Evolutionary conservation across 2,888 invertebrate genomes (phyloP), one percentile per base, ranked within the genome.

Genomic region (Papilio elwesi): DNA sequence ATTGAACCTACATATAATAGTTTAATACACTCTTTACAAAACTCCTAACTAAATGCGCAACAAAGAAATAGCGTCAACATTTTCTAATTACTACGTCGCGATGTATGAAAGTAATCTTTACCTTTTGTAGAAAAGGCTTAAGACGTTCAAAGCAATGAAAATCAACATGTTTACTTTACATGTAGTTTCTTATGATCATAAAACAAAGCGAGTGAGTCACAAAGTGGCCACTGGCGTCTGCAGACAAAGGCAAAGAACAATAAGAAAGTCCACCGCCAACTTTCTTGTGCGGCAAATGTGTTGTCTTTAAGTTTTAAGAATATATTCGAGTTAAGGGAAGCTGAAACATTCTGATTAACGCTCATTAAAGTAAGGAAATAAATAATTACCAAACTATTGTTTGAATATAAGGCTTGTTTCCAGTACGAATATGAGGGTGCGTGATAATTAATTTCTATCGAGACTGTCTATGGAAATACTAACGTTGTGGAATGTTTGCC

Each of bases 401-500:
- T 49, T 49, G 26, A 8, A 26, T 63, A 3, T 49, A 49, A 71
- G 36, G 53, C 65, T 64, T 49, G 49, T 43, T 53, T n/a, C 5
- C 49, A 12, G n/a, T 6, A 38, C 10, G 38, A 68, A 59, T 66
- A 47, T 12, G 8, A 49, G 38, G 47, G 16, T 53, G 16, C 38
- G 13, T n/a, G 8, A 48, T 49, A 63, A 68, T 63, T 55, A 64
- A 55, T 63, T 68, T n/a, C 36, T 64, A 16, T 63, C 8, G 51
- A 11, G 43, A 65, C 26, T n/a, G 12, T 71, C 52, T 68, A 57
- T 68, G 47, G 49, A 63, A 53, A 55, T 55, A 43, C 26, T 38
- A 70, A 62, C 52, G 53, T 66, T 68, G n/a, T 38, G 10, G 64
- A 68, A 70, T 71, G 59, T 73, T 66, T 71, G 64, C 83, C 83